phyloP scores from a whole-genome alignment of 1,140 invertebrate genomes.

The Cyphomyrmex costatus region DNA sequence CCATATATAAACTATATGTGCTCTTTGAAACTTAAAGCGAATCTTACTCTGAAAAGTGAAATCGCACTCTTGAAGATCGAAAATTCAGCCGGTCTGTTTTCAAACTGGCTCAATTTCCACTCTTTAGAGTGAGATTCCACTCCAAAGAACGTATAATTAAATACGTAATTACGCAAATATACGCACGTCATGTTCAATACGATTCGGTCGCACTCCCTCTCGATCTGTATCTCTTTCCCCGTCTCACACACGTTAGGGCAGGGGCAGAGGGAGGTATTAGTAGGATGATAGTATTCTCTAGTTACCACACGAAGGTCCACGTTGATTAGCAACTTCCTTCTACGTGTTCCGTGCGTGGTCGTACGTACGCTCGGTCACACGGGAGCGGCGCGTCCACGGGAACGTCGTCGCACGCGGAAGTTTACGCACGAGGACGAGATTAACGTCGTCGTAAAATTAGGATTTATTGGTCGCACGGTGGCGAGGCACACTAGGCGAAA shows the following conservation, averaged over 20 bases:
- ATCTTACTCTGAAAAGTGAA: too few species aligned
- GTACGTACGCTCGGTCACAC: slow-evolving; percentile 58
- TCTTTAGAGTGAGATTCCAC: too few species aligned
- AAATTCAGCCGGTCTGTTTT: too few species aligned
- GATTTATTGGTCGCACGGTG: slow-evolving; percentile 39
- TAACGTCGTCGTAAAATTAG: slow-evolving; percentile 43
- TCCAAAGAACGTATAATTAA: too few species aligned
- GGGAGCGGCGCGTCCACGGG: slow-evolving; percentile 58
- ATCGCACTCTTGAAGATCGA: too few species aligned
- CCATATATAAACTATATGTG: too few species aligned
- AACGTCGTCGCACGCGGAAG: slow-evolving; percentile 72
- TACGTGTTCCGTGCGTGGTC: slow-evolving; percentile 69
- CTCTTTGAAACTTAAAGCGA: too few species aligned
- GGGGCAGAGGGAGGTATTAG: slow-evolving; percentile 59
- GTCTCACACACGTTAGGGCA: slow-evolving; percentile 48
- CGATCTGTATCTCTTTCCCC: slow-evolving; percentile 15
- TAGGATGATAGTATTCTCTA: slow-evolving; percentile 63
- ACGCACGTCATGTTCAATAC: neutral
- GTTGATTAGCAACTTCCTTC: slow-evolving; percentile 78
- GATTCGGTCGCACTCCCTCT: slow-evolving; percentile 20
- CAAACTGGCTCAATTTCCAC: too few species aligned
- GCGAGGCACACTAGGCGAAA: neutral
- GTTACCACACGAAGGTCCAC: slow-evolving; percentile 73
- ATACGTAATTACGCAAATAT: too few species aligned
- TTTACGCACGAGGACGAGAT: slow-evolving; percentile 67